Percentiles rank a stretch among this genome's conserved stretches.
Evolutionary conservation across 2,113 vertebrate species (phyloP).

Genomic region (Riparia riparia): DNA sequence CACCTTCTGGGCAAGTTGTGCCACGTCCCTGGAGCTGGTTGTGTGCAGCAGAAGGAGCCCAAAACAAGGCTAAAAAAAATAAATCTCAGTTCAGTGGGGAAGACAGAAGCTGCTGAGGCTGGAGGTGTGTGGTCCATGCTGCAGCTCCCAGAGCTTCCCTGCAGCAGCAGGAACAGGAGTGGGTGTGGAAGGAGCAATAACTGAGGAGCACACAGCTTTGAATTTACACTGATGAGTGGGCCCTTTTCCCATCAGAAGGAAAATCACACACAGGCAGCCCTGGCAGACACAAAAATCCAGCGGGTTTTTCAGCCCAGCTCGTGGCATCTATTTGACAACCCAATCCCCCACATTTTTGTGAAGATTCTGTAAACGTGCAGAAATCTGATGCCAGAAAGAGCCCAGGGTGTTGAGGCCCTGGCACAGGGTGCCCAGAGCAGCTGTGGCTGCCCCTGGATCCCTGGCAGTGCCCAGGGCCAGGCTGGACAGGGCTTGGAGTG

Average conservation of each 20-base stretch:
- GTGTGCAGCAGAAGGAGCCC: neutral
- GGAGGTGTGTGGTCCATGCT: accelerated
- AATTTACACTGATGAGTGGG: neutral
- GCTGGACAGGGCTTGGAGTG: neutral
- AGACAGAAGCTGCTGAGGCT: neutral
- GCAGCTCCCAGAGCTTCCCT: neutral
- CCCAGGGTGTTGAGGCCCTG: neutral
- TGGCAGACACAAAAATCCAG: neutral
- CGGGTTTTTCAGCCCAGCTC: neutral
- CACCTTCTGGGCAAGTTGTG: neutral
- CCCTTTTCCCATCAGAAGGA: neutral
- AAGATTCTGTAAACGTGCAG: neutral
- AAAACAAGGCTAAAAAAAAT: neutral
- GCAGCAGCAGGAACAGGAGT: neutral
- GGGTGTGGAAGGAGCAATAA: neutral
- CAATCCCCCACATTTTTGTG: neutral
- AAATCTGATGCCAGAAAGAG: neutral
- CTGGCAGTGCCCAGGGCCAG: neutral
- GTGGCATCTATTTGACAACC: neutral
- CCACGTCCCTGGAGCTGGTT: neutral
- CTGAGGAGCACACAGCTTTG: accelerated
- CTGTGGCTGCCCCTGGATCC: neutral
- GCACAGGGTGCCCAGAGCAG: neutral
- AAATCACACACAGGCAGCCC: neutral
- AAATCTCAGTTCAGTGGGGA: neutral